Percentiles rank a stretch among this genome's conserved stretches.
phyloP scores from a whole-genome alignment of 2,797 vertebrate species.

The Sebastes baramenuke region DNA sequence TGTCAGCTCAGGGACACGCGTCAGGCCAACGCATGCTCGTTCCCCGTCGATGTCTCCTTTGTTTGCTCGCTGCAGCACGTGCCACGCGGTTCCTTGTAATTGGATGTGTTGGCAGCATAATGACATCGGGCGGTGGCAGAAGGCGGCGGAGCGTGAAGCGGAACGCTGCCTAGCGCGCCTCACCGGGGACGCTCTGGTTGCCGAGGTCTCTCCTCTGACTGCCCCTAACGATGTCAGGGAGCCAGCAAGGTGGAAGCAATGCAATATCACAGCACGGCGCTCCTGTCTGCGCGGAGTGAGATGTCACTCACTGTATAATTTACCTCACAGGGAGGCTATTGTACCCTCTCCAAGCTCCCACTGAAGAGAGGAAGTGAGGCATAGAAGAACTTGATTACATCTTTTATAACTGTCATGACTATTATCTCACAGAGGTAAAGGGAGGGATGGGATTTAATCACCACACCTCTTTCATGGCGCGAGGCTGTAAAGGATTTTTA shows the following conservation, averaged over 20 bases:
- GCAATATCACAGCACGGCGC: constrained; percentile 66
- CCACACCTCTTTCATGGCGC: constrained; percentile 47
- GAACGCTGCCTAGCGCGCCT: constrained; percentile 47
- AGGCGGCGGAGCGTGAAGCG: constrained; percentile 70
- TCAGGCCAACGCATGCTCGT: constrained; percentile 14
- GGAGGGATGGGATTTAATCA: constrained; percentile 39
- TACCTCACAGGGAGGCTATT: constrained; percentile 60
- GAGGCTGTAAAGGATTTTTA: constrained; percentile 59
- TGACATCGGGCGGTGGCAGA: constrained; percentile 68
- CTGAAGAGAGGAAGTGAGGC: constrained; percentile 43
- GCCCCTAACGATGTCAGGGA: constrained; percentile 71
- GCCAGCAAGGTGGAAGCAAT: constrained; percentile 77
- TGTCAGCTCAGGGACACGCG: constrained; percentile 34
- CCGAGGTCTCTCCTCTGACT: constrained; percentile 45
- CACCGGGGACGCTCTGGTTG: constrained; percentile 49
- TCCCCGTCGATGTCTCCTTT: constrained; percentile 47
- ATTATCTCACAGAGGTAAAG: constrained; percentile 55
- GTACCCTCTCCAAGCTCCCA: constrained; percentile 38
- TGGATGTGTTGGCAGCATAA: constrained; percentile 76
- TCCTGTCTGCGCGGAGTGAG: constrained; percentile 58
- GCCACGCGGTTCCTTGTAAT: constrained; percentile 70
- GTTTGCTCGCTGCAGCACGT: constrained; percentile 41
- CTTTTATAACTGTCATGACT: constrained; percentile 62
- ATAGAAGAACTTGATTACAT: constrained; percentile 61
- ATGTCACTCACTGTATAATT: constrained; percentile 76